These are phyloP conservation scores for Amiota communis DNA, from an alignment of 2,888 invertebrate genomes.

Conservation along the genomic window DNA sequence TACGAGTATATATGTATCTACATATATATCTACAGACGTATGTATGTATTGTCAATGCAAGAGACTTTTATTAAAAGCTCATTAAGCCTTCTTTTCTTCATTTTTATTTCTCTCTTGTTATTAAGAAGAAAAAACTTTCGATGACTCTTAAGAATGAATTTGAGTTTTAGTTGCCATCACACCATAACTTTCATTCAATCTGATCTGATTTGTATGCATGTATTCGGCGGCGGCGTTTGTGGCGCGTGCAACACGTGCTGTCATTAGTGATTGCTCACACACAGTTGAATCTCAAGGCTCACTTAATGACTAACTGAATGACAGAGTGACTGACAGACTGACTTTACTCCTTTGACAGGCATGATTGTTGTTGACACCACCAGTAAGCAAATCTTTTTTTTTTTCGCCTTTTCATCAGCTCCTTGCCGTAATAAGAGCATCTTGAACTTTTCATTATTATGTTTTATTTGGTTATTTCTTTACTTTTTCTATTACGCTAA, in stretches of 20 bases:
- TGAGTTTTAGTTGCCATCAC: neutral
- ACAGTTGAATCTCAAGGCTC: too few species aligned
- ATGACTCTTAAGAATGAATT: constrained; percentile 14
- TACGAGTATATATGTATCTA: constrained; percentile 20
- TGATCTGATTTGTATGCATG: constrained; percentile 31
- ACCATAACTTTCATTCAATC: neutral
- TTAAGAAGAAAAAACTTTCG: constrained; percentile 24
- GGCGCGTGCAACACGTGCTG: constrained; percentile 30
- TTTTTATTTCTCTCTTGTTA: constrained; percentile 1
- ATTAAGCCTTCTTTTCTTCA: constrained; percentile 49
- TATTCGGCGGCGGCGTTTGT: constrained; percentile 11
- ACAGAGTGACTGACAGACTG: neutral
- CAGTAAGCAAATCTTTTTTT: neutral
- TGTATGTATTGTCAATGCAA: constrained; percentile 26
- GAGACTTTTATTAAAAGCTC: constrained; percentile 66
- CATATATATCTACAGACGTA: constrained; percentile 37
- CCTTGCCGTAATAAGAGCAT: neutral
- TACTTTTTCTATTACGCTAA: neutral
- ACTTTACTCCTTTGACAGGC: constrained; percentile 18
- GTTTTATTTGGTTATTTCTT: neutral
- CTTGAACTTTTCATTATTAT: constrained; percentile 9
- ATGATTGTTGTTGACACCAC: neutral
- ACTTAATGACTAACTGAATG: too few species aligned
- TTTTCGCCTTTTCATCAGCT: neutral
- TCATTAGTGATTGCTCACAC: constrained; percentile 26